A percentile compares a stretch with the other conserved stretches of the same genome.
phyloP scores from a whole-genome alignment of 1,140 invertebrate species.

The Brachionus paranguensis region DNA sequence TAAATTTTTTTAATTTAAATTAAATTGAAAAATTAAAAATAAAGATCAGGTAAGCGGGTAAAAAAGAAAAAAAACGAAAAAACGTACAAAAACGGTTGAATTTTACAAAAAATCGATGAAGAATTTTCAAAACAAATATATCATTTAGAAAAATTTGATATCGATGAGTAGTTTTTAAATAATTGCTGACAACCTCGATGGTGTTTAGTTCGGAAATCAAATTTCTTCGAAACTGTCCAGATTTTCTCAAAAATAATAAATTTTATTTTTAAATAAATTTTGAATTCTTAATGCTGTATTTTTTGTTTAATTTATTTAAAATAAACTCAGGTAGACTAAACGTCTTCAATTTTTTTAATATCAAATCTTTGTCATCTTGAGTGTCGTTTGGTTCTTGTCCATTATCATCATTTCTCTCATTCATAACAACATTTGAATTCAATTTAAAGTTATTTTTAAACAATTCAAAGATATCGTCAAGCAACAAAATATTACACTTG shows the following conservation, averaged over 20 bases:
- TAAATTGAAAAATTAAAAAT: neutral
- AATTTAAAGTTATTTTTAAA: slow-evolving; percentile 4
- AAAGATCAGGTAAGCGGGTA: neutral
- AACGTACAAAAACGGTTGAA: neutral
- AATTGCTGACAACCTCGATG: neutral
- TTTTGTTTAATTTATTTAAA: slow-evolving; percentile 12
- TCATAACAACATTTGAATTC: neutral
- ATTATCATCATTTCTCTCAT: neutral
- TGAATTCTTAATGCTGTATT: neutral
- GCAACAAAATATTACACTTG: slow-evolving; percentile 21
- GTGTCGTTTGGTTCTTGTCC: neutral
- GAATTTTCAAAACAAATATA: neutral
- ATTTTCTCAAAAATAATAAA: neutral
- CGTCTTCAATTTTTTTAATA: slow-evolving; percentile 10
- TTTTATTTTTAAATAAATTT: neutral
- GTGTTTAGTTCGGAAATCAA: neutral
- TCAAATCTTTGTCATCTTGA: neutral
- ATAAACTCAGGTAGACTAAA: slow-evolving; percentile 14
- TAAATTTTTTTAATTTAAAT: neutral
- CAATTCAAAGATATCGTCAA: slow-evolving; percentile 22
- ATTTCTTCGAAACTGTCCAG: neutral
- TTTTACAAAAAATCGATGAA: neutral
- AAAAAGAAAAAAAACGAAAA: neutral
- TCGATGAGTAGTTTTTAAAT: neutral
- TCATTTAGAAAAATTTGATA: neutral